Evolutionary conservation across 2,888 invertebrate species (phyloP), one percentile per base, ranked within the genome.

Genomic region (Drepana falcataria): DNA sequence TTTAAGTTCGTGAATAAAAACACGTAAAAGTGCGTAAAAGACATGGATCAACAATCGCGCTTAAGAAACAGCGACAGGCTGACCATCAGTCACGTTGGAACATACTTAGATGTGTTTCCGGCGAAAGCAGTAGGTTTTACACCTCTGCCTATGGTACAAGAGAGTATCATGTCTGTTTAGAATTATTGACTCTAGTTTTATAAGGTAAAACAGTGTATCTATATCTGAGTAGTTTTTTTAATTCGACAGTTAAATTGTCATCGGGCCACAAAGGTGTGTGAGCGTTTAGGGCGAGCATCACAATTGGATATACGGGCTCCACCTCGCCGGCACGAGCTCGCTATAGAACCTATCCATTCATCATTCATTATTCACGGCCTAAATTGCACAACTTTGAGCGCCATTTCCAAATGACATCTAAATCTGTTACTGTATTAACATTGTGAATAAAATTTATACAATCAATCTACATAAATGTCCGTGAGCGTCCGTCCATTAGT

Each of bases 391-490:
- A 91, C 85, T 91, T 89, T 88, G 83, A 91, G 87, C 87, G 88
- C 90, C 87, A 90, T 91, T 90, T 89, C 89, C 87, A 91, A 91
- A 90, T 91, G 91, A 91, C 91, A 88, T 90, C 91, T 90, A 90
- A 91, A 90, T 90, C 90, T 90, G 90, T 90, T 90, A 89, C 81
- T 90, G 90, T 90, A 90, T 91, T 90, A 91, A 90, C 91, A 90
- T 90, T 88, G 90, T 91, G 90, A 90, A 91, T 91, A 90, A 91
- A 91, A 91, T 91, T 91, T 81, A 91, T 90, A 89, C 90, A 90
- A 91, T 91, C 90, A 91, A 90, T 91, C 91, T 90, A 91, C 90
- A 91, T 90, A 91, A 91, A 90, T 88, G 91, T 91, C 89, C 86
- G 85, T 90, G 90, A 88, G 88, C 90, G 90, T 87, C 85, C 85